Conservation (phyloP, 2,113 vertebrate genomes). For the Beaufortia kweichowensis region DNA sequence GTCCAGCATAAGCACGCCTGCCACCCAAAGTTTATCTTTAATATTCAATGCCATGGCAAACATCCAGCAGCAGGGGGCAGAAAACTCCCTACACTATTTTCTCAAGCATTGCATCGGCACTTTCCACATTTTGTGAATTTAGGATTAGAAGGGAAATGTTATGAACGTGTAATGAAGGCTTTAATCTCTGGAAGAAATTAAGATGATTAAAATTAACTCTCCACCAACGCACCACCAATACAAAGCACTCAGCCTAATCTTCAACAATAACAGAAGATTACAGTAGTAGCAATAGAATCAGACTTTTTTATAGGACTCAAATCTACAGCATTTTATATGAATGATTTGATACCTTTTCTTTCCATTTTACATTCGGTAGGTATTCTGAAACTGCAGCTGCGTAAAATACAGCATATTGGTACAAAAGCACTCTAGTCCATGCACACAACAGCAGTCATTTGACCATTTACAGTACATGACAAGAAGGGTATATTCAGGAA, state of each 20-base stretch:
- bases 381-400: constrained; percentile 7
- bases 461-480: constrained; percentile 38
- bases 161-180: constrained; percentile 19
- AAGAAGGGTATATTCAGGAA: constrained; percentile 25
- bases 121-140: neutral
- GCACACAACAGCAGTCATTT: constrained; percentile 37
- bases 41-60: constrained; percentile 17
- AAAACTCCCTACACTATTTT: neutral
- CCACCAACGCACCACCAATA: too few relatives aligned
- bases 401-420: constrained; percentile 34
- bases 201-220: too few relatives aligned
- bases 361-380: constrained; percentile 41
- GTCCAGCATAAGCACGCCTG: neutral
- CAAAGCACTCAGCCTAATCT: constrained; percentile 4
- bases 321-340: neutral
- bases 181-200: neutral
- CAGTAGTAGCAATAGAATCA: neutral
- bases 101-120: neutral
- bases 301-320: neutral
- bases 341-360: neutral
- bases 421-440: constrained; percentile 39
- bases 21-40: neutral
- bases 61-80: constrained; percentile 29
- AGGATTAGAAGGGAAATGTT: constrained; percentile 6
- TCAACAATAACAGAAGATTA: neutral